Conservation (phyloP, 2,113 vertebrate genomes). For the Cercocebus atys region DNA sequence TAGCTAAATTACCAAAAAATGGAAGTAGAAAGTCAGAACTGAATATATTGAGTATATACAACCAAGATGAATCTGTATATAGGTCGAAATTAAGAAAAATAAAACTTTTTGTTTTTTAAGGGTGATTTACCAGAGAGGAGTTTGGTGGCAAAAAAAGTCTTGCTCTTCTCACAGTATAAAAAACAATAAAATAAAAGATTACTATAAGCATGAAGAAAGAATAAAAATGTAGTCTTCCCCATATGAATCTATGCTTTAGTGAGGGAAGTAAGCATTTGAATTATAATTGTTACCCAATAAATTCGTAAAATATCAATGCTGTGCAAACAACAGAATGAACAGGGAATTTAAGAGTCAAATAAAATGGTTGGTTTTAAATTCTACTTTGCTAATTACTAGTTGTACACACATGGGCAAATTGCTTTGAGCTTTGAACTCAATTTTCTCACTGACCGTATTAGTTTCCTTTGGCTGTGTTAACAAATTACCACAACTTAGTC, state of each 20-base stretch:
- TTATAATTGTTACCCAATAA: not conserved
- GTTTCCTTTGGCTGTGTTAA: not conserved
- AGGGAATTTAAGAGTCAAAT: not conserved
- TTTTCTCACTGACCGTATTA: not conserved
- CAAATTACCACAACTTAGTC: not conserved
- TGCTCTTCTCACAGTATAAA: not conserved
- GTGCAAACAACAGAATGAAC: not conserved
- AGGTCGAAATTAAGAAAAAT: not conserved
- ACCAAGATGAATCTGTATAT: not conserved
- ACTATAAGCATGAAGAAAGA: not conserved
- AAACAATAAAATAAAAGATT: not conserved
- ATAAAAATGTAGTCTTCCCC: not conserved
- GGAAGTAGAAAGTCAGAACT: not conserved
- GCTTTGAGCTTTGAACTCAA: not conserved
- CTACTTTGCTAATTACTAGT: not conserved
- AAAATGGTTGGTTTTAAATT: not conserved
- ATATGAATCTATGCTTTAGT: not conserved
- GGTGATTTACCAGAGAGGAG: not conserved
- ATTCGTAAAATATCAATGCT: not conserved
- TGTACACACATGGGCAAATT: not conserved
- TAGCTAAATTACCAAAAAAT: not conserved
- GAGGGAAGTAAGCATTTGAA: not conserved
- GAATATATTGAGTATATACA: not conserved
- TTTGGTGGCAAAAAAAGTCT: not conserved
- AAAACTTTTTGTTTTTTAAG: not conserved